phyloP scores from a whole-genome alignment of 2,113 vertebrate genomes.

The Rhadina sibilatrix region DNA sequence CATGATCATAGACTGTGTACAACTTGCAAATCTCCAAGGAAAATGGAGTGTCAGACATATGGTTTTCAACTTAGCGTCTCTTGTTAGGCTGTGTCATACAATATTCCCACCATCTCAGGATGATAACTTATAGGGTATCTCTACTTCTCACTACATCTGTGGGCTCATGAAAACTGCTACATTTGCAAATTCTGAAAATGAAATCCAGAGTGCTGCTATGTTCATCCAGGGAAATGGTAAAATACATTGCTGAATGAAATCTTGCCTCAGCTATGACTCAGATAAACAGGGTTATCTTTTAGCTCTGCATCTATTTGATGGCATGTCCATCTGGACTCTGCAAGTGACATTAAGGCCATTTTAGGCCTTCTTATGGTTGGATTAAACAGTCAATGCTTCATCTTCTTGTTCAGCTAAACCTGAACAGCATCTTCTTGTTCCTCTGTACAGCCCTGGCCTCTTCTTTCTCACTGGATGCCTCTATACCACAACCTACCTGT shows the following conservation, averaged over 20 bases:
- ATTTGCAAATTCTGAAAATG: background rate
- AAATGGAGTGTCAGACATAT: background rate
- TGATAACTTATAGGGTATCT: background rate
- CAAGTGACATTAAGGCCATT: background rate
- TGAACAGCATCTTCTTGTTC: background rate
- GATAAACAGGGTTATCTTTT: background rate
- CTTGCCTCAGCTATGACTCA: background rate
- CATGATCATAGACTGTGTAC: background rate
- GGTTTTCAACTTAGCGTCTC: constrained; percentile 33
- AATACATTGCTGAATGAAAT: background rate
- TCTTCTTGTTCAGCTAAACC: background rate
- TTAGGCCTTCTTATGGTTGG: background rate
- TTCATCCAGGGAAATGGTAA: background rate
- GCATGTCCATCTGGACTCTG: background rate
- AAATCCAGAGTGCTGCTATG: background rate
- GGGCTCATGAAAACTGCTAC: background rate
- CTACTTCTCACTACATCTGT: background rate
- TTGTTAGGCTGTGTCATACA: constrained; percentile 14
- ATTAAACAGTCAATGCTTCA: background rate
- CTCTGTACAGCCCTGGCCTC: background rate
- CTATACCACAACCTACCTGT: background rate
- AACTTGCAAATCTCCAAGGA: constrained; percentile 29
- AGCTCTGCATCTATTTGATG: background rate
- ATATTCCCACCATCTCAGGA: background rate
- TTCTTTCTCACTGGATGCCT: background rate